Evolutionary conservation across 2,888 invertebrate genomes (phyloP), one percentile per base, ranked within the genome.

Genomic region (Habrosyne pyritoides): DNA sequence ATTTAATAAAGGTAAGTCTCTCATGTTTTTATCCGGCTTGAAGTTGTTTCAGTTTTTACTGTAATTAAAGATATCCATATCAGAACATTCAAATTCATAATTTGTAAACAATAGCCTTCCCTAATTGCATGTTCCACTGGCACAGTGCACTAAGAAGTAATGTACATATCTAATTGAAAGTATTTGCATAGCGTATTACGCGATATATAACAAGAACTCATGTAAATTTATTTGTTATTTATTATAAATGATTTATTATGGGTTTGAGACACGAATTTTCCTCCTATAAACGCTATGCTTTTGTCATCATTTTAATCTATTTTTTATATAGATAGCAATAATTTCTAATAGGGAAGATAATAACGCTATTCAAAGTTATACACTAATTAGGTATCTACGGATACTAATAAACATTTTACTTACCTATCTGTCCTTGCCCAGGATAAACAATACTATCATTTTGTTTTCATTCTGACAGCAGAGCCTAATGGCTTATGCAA

Each of bases 1-100:
- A 64, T 94, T 95, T 68, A 94, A 94, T 74, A 95, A 95, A 94
- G 96, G 96, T 96, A 82, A 87, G 88, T 57, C 55, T 42, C 7
- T 12, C 1, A 21, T 24, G n/a, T 46, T 10, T 49, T 10, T 8
- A 12, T 50, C 10, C 4, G 2, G 30, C 14, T 2, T 30, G 3
- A 3, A 30, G 12, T 30, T 30, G 12, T 30, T 2, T 12, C 42
- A 21, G 33, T 14, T 50, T 42, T 26, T 49, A 28, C 10, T 7
- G 5, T 14, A 50, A 21, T 28, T 26, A 14, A 14, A 50, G n/a
- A 10, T 50, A 21, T 21, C 10, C 6, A n/a, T 5, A n/a, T n/a
- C n/a, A 33, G 0, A 8, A n/a, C n/a, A 0, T n/a, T 5, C 4
- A 12, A 12, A 30, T 30, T 3, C 2, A 33, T n/a, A 6, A 14